A percentile compares a stretch with the other conserved stretches of the same genome.
phyloP scores from a whole-genome alignment of 2,797 vertebrate genomes.

The Paratrypauchen microcephalus region DNA sequence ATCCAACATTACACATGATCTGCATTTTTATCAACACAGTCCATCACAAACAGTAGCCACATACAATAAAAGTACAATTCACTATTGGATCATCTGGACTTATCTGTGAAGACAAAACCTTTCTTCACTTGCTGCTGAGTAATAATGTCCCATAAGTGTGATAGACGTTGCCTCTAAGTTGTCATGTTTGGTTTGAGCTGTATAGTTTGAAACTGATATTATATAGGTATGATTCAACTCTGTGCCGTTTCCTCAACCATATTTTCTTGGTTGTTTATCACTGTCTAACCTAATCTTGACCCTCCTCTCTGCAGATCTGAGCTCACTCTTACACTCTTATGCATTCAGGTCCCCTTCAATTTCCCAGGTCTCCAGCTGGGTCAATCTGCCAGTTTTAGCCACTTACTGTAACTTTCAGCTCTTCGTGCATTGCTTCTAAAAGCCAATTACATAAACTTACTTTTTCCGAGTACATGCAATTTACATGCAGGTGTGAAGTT shows the following conservation, averaged over 20 bases:
- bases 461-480: conserved; percentile 52
- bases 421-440: conserved; percentile 32
- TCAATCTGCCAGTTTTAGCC: background rate
- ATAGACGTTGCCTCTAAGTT: no score
- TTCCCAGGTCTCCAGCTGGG: conserved; percentile 10
- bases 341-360: background rate
- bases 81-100: no score
- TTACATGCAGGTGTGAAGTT: conserved; percentile 34
- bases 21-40: no score
- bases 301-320: background rate
- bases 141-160: no score
- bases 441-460: conserved; percentile 51
- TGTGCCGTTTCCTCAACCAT: background rate
- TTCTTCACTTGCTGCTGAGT: no score
- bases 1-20: no score
- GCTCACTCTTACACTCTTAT: background rate
- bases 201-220: background rate
- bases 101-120: no score
- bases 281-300: background rate
- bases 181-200: background rate
- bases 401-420: conserved; percentile 22
- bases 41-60: no score
- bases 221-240: background rate
- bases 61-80: no score
- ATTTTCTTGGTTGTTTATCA: background rate